These are phyloP conservation scores for Diadema setosum DNA, from an alignment of 35 echinoderm and acorn worm genomes.

Conservation along the genomic window DNA sequence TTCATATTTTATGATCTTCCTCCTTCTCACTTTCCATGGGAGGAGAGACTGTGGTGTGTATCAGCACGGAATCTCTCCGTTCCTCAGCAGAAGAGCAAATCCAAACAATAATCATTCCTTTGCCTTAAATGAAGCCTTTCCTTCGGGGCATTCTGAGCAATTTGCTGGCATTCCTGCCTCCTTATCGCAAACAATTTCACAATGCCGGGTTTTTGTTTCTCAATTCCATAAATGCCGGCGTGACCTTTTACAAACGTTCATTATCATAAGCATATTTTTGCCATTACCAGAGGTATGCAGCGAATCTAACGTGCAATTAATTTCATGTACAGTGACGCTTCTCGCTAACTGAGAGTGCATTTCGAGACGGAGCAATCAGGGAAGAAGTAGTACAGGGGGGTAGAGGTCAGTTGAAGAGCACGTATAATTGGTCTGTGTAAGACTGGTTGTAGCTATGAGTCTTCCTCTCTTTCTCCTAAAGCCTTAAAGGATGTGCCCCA, in stretches of 20 bases:
- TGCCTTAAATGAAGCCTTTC: no score
- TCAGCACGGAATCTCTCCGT: no score
- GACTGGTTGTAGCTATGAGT: no score
- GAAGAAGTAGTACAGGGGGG: not conserved
- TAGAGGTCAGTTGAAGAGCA: not conserved
- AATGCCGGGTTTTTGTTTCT: conserved; percentile 5
- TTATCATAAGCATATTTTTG: conserved; percentile 34
- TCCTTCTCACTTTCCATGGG: no score
- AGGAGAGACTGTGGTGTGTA: no score
- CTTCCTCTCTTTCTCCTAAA: no score
- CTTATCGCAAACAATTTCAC: not conserved
- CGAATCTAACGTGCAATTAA: conserved; percentile 22
- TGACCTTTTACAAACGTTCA: conserved; percentile 32
- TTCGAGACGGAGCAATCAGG: no score
- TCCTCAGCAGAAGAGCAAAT: no score
- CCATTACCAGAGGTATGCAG: conserved; percentile 18
- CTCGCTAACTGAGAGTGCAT: not conserved
- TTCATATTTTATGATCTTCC: not conserved
- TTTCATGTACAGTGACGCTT: not conserved
- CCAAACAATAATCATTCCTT: no score
- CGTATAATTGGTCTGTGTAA: not conserved
- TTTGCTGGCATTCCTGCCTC: not conserved
- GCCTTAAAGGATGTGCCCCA: no score
- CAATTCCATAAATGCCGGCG: not conserved
- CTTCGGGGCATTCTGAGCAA: not conserved